A percentile compares a stretch with the other conserved stretches of the same genome.
Conservation (phyloP, 2,797 vertebrate genomes). For the Octomys mimax region DNA sequence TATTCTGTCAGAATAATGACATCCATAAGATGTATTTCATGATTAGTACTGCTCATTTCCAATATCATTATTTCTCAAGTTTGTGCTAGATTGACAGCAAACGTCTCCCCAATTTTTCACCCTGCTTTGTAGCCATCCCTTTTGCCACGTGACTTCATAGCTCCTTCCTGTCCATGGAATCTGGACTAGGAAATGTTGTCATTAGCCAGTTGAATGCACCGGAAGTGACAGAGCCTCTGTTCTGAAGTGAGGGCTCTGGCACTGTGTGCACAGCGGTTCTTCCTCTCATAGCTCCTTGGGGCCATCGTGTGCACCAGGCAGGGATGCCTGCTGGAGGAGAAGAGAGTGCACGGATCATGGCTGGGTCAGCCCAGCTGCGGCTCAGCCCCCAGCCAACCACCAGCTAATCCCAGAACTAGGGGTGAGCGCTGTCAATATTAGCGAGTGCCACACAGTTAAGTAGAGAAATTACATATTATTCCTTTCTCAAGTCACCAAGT, state of each 20-base stretch:
- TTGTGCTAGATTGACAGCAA: neutral
- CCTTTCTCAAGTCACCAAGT: neutral
- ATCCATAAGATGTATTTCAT: neutral
- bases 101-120: neutral
- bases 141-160: neutral
- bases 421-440: neutral
- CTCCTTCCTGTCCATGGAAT: neutral
- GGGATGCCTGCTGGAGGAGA: neutral
- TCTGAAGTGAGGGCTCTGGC: neutral
- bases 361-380: neutral
- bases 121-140: neutral
- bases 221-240: neutral
- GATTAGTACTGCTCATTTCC: neutral
- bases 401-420: neutral
- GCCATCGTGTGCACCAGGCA: neutral
- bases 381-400: neutral
- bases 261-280: neutral
- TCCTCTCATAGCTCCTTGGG: neutral
- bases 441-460: neutral
- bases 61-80: neutral
- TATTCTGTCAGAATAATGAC: neutral
- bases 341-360: neutral
- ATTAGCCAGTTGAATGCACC: neutral
- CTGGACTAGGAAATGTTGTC: neutral
- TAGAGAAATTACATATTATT: neutral